Conservation (phyloP, 1,140 invertebrate genomes). For the Geopemphigus sp. region DNA sequence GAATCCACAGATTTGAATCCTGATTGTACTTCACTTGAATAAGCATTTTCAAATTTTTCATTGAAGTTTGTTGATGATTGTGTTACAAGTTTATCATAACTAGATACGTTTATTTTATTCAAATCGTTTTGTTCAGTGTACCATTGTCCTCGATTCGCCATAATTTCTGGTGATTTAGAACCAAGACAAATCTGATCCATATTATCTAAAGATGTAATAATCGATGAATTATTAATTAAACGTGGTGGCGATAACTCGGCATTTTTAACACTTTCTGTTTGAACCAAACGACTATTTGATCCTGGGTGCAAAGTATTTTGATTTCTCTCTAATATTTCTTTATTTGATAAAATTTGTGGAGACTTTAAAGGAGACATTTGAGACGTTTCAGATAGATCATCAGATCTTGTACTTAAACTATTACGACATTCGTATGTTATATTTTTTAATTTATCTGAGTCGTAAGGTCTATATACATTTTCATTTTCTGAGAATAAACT, state of each 20-base stretch:
- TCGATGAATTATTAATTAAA: not conserved
- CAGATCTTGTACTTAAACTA: too few species aligned
- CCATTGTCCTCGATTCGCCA: not conserved
- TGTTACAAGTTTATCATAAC: not conserved
- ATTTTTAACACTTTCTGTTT: not conserved
- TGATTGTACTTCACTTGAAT: not conserved
- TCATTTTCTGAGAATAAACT: too few species aligned
- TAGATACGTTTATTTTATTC: not conserved
- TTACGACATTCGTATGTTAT: too few species aligned
- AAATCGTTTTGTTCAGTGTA: not conserved
- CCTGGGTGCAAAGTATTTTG: not conserved
- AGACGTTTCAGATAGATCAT: not conserved
- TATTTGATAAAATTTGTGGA: not conserved
- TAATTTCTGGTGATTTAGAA: conserved; percentile 11
- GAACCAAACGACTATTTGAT: not conserved
- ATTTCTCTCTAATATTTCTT: not conserved
- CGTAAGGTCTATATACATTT: too few species aligned
- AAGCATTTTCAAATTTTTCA: not conserved
- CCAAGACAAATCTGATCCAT: not conserved
- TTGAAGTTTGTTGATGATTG: not conserved
- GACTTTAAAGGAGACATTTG: not conserved
- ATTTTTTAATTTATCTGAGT: too few species aligned
- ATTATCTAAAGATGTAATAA: not conserved
- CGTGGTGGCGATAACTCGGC: not conserved
- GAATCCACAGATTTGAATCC: not conserved